Base-by-base conservation (phyloP, 2,888 invertebrate genomes). In the Plutella xylostella region DNA sequence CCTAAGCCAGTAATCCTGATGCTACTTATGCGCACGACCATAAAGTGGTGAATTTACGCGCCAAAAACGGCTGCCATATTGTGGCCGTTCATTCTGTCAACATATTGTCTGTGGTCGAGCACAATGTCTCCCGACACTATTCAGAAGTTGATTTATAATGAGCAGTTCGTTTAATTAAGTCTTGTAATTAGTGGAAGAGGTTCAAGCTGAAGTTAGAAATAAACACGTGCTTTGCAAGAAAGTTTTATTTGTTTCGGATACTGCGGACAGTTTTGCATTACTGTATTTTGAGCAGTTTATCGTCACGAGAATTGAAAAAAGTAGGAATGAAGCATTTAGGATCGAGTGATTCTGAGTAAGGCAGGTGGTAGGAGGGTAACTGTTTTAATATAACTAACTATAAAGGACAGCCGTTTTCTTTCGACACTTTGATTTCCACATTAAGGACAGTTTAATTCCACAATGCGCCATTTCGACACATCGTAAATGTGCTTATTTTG, bases 11-110 rank as follows among this genome's bases (percentile, higher is more conserved):
- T 71, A 72, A 74, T 72, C 78, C 78, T 72, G 73, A 77, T 75
- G 68, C 69, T 71, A 75, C 76, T 75, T 69, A 53, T 58, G 72
- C 72, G 75, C 73, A 42, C 66, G n/a, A 45, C 70, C 67, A 76
- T 80, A 79, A 80, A 79, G 77, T 75, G 72, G 63, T 49, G 59
- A 61, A 74, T 68, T 76, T 78, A 76, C 77, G 76, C 74, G 73
- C 70, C 72, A 75, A 75, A 73, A 68, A 68, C 44, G 61, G 58
- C 63, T 66, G 76, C 79, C 80, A 74, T 75, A 63, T 63, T 75
- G 76, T 67, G 72, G 68, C 64, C 77, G 70, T 78, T 80, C 76
- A 76, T 77, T 68, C 78, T 82, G 80, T 83, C 83, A 80, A 74
- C 82, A 74, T 77, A 76, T 77, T 78, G 79, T 82, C 79, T 72